A percentile compares a stretch with the other conserved stretches of the same genome.
Evolutionary conservation across 2,113 vertebrate species (phyloP).

Genomic region (Dascyllus trimaculatus): DNA sequence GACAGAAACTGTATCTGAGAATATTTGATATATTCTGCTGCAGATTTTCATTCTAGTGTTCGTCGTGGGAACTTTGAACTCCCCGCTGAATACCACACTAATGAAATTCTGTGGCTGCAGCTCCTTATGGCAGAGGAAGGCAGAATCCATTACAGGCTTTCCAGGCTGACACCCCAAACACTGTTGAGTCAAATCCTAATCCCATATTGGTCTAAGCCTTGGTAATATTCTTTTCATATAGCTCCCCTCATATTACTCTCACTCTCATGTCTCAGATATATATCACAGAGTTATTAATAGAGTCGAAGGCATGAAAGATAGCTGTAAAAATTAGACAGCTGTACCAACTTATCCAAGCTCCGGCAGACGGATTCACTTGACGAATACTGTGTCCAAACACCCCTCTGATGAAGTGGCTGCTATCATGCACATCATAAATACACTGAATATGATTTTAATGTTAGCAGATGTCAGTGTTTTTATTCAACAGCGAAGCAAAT

Average conservation of each 20-base stretch:
- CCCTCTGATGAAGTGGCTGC: conserved; percentile 36
- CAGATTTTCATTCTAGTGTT: conserved; percentile 35
- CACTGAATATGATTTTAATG: conserved; percentile 31
- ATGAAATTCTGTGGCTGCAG: conserved; percentile 54
- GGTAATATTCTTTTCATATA: conserved; percentile 65
- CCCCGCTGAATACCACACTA: conserved; percentile 44
- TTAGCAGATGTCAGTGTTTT: conserved; percentile 36
- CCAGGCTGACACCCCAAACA: conserved; percentile 54
- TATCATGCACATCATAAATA: conserved; percentile 20
- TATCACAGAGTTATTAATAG: conserved; percentile 52
- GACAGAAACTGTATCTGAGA: not conserved
- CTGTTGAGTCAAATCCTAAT: conserved; percentile 57
- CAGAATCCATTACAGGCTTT: conserved; percentile 58
- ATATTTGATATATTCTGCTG: conserved; percentile 3
- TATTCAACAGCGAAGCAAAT: conserved; percentile 12
- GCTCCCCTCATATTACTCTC: conserved; percentile 44
- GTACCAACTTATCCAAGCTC: conserved; percentile 18
- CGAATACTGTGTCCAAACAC: conserved; percentile 35
- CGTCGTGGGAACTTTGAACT: conserved; percentile 24
- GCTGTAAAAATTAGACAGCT: conserved; percentile 30
- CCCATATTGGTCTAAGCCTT: conserved; percentile 58
- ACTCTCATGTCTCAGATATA: conserved; percentile 32
- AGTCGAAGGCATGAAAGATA: conserved; percentile 35
- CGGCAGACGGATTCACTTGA: conserved; percentile 26
- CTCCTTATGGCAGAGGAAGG: conserved; percentile 34